These are phyloP conservation scores for Sebastes iracundus DNA, from an alignment of 2,797 vertebrate species.

Conservation along the genomic window DNA sequence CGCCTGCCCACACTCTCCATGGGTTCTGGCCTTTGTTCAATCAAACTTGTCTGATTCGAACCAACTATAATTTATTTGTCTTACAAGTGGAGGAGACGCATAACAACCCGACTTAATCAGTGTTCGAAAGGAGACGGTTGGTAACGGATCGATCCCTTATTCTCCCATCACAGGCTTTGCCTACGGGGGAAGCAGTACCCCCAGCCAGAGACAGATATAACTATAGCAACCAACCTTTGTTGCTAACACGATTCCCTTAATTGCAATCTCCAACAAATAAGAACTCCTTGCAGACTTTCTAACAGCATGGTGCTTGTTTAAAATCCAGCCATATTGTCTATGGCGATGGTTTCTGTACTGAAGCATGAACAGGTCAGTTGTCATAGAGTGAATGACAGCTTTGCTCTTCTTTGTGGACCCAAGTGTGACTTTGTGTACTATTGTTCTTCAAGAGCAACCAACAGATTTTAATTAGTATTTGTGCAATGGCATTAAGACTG, in stretches of 20 bases:
- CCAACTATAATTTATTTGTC: conserved; percentile 77
- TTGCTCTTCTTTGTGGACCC: not conserved
- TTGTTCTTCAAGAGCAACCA: not conserved
- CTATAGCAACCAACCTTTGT: not conserved
- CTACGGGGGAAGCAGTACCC: conserved; percentile 1
- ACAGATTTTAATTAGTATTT: not conserved
- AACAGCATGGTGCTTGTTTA: not conserved
- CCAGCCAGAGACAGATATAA: conserved; percentile 6
- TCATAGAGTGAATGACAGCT: not conserved
- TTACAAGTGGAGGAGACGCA: conserved; percentile 64
- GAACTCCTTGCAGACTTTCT: not conserved
- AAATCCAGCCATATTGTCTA: not conserved
- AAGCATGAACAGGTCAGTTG: not conserved
- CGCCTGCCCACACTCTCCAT: conserved; percentile 27
- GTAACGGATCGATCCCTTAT: conserved; percentile 57
- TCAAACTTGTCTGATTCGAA: conserved; percentile 70
- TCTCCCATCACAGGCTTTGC: conserved; percentile 19
- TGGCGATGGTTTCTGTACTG: not conserved
- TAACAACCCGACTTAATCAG: conserved; percentile 65
- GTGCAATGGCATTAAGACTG: not conserved
- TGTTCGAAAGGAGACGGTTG: conserved; percentile 26
- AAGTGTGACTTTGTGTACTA: not conserved
- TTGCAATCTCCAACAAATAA: not conserved
- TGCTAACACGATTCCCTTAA: not conserved
- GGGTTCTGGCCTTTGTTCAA: conserved; percentile 68